Base-by-base conservation (phyloP, 2,888 invertebrate species). In the Calameuta pallipes region DNA sequence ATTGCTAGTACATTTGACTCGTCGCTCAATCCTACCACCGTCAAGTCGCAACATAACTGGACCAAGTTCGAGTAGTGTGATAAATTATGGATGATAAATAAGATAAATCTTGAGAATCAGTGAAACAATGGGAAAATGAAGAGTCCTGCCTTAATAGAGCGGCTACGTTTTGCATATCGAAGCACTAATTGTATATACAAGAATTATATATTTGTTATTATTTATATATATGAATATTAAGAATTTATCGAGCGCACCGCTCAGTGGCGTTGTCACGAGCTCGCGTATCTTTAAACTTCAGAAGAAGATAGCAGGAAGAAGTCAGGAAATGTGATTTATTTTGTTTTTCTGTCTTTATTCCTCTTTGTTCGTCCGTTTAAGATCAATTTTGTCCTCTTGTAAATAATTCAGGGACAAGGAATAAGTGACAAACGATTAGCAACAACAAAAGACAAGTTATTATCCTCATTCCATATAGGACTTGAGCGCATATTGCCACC, bases 1-100 rank as follows among this genome's bases (percentile, higher is more conserved):
- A 81, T 85, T 83, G 92, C 89, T 87, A 92, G 89, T 82, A 87
- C 91, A 34, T 92, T 92, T 83, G 89, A 87, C 71, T 82, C 87
- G 76, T 83, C 90, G 73, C 85, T 89, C 77, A 89, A 89, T 75
- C 81, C 91, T 68, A 88, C 90, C 79, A 91, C 92, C 85, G 92
- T 92, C 83, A 93, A 92, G 83, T 90, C 92, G 37, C 93, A 93
- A 86, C 93, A 92, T 81, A 93, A 94, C 85, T 94, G 94, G 94
- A 94, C 94, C 79, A 94, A 93, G 89, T 94, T 94, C 86, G 94
- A 94, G 81, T 94, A 90, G 91, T 81, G 34, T 30, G 33, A 33
- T 56, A 56, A 56, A 56, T 56, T 69, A 12, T 74, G 74, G 23
- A 71, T 31, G 71, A 71, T 34, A 34, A 71, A 71, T 15, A 34